Conservation (phyloP, 2,113 vertebrate genomes). For the Syrmaticus mikado region DNA sequence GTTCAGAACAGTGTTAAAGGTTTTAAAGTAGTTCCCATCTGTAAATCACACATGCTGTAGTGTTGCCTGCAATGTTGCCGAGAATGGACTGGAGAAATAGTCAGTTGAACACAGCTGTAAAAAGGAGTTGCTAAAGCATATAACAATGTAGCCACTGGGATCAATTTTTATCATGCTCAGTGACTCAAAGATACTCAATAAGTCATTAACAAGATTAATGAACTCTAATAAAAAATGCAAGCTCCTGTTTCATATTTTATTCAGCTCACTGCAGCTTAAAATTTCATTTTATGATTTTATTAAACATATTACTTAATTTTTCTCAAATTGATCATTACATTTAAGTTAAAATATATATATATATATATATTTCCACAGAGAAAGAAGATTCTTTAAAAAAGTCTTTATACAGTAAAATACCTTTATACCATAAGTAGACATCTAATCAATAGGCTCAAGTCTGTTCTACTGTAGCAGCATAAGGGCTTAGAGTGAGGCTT, state of each 20-base stretch:
- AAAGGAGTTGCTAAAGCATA: slow-evolving; percentile 29
- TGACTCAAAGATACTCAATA: slow-evolving; percentile 46
- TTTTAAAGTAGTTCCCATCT: not conserved
- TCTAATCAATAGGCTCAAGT: not conserved
- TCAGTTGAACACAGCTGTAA: not conserved
- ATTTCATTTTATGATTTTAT: slow-evolving; percentile 65
- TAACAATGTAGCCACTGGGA: slow-evolving; percentile 16
- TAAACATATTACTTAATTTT: slow-evolving; percentile 60
- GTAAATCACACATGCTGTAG: not conserved
- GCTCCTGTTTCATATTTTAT: slow-evolving; percentile 43
- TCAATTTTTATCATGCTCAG: slow-evolving; percentile 47
- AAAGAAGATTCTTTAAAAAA: not conserved
- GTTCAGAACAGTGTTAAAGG: not conserved
- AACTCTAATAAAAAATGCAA: slow-evolving; percentile 64
- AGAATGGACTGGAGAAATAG: not conserved
- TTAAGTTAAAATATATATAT: slow-evolving; percentile 39
- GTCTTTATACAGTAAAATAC: not conserved
- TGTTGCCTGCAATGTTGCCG: not conserved
- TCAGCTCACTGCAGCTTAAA: slow-evolving; percentile 53
- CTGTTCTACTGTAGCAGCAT: not conserved
- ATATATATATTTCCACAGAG: not conserved
- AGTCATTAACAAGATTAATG: slow-evolving; percentile 69
- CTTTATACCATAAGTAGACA: not conserved
- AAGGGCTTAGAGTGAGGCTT: not conserved
- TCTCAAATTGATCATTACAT: slow-evolving; percentile 34